These are phyloP conservation scores for Siphamia tubifer DNA, from an alignment of 2,113 vertebrate species.

Conservation along the genomic window DNA sequence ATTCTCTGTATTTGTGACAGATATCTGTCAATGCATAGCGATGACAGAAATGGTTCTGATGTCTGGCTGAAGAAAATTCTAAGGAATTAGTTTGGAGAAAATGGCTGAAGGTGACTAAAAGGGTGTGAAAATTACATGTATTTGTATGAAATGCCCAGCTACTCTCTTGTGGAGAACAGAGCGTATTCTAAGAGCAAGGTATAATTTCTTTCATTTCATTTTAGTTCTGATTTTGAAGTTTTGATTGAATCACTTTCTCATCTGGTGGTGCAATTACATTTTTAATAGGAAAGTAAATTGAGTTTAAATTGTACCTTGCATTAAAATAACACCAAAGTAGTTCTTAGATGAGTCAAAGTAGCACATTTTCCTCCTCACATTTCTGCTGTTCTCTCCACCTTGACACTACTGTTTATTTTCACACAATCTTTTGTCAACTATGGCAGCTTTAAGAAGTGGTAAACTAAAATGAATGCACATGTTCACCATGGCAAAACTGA, in stretches of 20 bases:
- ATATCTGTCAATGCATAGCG: not conserved
- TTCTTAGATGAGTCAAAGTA: slow-evolving; percentile 50
- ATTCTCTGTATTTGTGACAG: not conserved
- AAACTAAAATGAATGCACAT: slow-evolving; percentile 39
- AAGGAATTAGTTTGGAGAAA: not conserved
- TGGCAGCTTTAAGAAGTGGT: slow-evolving; percentile 24
- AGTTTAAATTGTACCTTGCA: slow-evolving; percentile 48
- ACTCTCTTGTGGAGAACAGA: not conserved
- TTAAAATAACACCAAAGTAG: slow-evolving; percentile 25
- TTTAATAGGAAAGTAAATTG: slow-evolving; percentile 61
- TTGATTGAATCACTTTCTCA: slow-evolving; percentile 55
- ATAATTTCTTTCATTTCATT: slow-evolving; percentile 39
- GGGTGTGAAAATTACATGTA: slow-evolving; percentile 15
- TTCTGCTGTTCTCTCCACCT: slow-evolving; percentile 31
- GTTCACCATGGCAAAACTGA: slow-evolving; percentile 15
- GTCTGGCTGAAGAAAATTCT: slow-evolving; percentile 2
- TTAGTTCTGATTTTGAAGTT: slow-evolving; percentile 54
- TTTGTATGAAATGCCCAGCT: not conserved
- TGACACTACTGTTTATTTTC: slow-evolving; percentile 39
- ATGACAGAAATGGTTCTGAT: not conserved
- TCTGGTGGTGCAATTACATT: slow-evolving; percentile 46
- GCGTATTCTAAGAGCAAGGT: slow-evolving; percentile 3
- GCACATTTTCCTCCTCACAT: slow-evolving; percentile 18
- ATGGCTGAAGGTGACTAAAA: not conserved
- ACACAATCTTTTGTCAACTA: slow-evolving; percentile 31